Base-by-base conservation (phyloP, 2,797 vertebrate species). In the Darevskia nairensis region DNA sequence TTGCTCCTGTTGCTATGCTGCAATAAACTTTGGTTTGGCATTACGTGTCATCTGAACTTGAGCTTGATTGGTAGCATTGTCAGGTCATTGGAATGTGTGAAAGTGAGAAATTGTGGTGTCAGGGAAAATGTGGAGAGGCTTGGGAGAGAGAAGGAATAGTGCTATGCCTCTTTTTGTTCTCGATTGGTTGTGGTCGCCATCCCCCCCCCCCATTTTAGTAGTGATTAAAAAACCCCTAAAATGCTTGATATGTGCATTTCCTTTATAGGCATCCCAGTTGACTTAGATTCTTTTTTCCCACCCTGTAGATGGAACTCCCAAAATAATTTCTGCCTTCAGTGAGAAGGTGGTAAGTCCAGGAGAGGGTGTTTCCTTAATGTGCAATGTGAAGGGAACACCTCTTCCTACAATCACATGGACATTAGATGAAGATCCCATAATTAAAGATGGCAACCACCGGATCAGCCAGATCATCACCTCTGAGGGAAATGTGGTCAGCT, bases 271-370 rank as follows among this genome's bases (percentile, higher is more conserved):
- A 2, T 82, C n/a, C 13, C 2, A 35, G 0, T 89, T 88, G 5
- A 78, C 17, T 72, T 90, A 17, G n/a, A 91, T 91, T 91, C 87
- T 41, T 84, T 91, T 92, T 92, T 87, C 64, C 94, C 50, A 55
- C 50, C 50, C 35, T 80, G 17, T 96, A 99, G 99, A 99, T 3
- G 99, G 99, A 86, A 99, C 98, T 39, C 99, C 99, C 81, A 99
- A 99, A 97, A 99, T 99, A 85, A 97, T 98, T 94, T 98, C 98
- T 55, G 98, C 98, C 90, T 99, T 99, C 95, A 99, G 98, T 2
- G 99, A 99, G 94, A 99, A 99, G 91, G 99, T 99, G 93, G 98
- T 99, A 93, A 99, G 98, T 91, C 98, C 98, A 0, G 98, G 98
- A 11, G 99, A 99, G 89, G 98, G 98, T 0, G 98, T 99, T 83